A percentile compares a stretch with the other conserved stretches of the same genome.
Conservation (phyloP, 30 jellyfish, hydroid and myxozoan species). For the Turritopsis rubra region DNA sequence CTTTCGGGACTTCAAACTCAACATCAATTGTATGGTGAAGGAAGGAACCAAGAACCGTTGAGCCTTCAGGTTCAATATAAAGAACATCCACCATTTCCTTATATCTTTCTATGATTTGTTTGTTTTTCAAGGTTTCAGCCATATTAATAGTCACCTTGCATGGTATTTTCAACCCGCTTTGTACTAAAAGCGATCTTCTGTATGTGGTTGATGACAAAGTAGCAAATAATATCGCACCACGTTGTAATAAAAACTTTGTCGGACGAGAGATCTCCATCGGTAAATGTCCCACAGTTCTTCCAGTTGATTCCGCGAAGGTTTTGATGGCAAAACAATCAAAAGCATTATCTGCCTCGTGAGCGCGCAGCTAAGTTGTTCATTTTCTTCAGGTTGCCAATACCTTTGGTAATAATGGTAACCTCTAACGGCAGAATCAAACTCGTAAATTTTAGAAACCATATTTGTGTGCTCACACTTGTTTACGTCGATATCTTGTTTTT, state of each 20-base stretch:
- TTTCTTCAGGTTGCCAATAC: conserved; percentile 5
- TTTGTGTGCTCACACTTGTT: neutral
- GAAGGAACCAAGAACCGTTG: neutral
- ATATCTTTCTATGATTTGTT: neutral
- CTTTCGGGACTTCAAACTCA: neutral
- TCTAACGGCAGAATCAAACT: neutral
- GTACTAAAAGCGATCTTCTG: conserved; percentile 10
- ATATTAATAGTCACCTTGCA: conserved; percentile 6
- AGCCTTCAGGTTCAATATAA: neutral
- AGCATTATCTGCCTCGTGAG: neutral
- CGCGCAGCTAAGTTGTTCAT: neutral
- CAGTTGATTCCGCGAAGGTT: neutral
- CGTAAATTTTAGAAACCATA: neutral
- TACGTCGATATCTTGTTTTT: neutral
- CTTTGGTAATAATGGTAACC: neutral
- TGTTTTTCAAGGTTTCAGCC: neutral
- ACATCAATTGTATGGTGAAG: conserved; percentile 7
- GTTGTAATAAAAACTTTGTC: neutral
- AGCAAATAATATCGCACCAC: neutral
- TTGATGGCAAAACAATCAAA: neutral
- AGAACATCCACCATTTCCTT: neutral
- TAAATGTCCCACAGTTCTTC: conserved; percentile 15
- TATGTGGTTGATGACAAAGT: conserved; percentile 15
- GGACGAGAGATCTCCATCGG: neutral
- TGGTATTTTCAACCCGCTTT: neutral